These are phyloP conservation scores for Galendromus occidentalis DNA, from an alignment of 1,140 invertebrate genomes.

Conservation along the genomic window DNA sequence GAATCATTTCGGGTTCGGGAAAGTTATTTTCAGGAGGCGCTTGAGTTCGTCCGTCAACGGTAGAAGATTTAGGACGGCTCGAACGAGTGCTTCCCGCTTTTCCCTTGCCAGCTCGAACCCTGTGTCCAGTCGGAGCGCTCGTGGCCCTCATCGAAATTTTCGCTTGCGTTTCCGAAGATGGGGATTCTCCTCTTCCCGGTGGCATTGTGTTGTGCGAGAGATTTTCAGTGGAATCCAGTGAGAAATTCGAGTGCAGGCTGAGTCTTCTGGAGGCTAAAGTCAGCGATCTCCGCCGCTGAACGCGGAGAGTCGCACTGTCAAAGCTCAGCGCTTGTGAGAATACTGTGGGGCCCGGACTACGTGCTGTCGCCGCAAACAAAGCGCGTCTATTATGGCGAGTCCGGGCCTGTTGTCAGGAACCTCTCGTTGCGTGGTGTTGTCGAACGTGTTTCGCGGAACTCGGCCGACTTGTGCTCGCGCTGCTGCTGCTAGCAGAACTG, in stretches of 20 bases:
- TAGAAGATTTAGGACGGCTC: background rate
- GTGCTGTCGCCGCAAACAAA: background rate
- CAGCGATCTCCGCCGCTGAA: background rate
- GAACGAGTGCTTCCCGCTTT: background rate
- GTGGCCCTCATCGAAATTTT: background rate
- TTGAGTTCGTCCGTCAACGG: background rate
- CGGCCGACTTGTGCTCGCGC: background rate
- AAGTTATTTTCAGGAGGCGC: background rate
- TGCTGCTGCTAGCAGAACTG: background rate
- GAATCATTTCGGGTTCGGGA: background rate
- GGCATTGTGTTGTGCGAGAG: background rate
- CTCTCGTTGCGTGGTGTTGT: background rate
- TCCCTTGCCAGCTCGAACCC: background rate
- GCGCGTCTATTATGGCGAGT: background rate
- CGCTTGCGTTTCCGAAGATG: background rate
- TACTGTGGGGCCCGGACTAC: background rate
- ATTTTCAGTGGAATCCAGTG: background rate
- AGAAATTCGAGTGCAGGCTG: background rate
- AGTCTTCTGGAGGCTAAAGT: background rate
- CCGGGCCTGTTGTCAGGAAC: constrained; percentile 1
- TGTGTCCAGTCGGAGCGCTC: background rate
- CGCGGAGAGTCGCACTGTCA: background rate
- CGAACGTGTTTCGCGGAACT: background rate
- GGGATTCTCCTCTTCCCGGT: background rate
- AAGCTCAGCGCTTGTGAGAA: background rate